Evolutionary conservation across 2,797 vertebrate species (phyloP).

Genomic region (Pyrocephalus nanus): DNA sequence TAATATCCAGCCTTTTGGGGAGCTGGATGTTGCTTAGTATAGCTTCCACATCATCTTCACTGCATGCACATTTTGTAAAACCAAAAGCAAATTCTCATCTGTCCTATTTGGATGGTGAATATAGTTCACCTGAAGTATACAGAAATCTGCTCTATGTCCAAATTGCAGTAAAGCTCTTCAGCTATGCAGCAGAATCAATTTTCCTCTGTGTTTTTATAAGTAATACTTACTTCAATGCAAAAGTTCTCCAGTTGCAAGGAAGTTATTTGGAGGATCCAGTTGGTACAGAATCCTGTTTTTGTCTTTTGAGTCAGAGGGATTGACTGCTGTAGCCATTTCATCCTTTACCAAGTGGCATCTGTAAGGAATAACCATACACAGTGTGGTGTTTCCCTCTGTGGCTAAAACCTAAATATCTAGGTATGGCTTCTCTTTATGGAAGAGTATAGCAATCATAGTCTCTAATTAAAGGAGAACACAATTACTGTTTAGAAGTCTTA

Average conservation of each 20-base stretch:
- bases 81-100: background rate
- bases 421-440: constrained; percentile 57
- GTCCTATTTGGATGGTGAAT: background rate
- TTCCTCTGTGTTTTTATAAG: background rate
- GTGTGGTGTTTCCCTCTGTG: constrained; percentile 42
- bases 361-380: background rate
- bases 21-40: background rate
- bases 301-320: background rate
- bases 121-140: background rate
- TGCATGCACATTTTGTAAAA: background rate
- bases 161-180: background rate
- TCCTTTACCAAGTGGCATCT: constrained; percentile 32
- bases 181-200: background rate
- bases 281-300: background rate
- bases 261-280: background rate
- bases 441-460: background rate
- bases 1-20: background rate
- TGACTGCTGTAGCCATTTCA: constrained; percentile 16
- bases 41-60: background rate
- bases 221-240: background rate
- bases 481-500: constrained; percentile 41
- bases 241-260: background rate
- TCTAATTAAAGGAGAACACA: constrained; percentile 63
- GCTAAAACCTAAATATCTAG: constrained; percentile 34
- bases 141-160: background rate